phyloP scores from a whole-genome alignment of 2,113 vertebrate genomes.

The Eudyptes chrysolophus region DNA sequence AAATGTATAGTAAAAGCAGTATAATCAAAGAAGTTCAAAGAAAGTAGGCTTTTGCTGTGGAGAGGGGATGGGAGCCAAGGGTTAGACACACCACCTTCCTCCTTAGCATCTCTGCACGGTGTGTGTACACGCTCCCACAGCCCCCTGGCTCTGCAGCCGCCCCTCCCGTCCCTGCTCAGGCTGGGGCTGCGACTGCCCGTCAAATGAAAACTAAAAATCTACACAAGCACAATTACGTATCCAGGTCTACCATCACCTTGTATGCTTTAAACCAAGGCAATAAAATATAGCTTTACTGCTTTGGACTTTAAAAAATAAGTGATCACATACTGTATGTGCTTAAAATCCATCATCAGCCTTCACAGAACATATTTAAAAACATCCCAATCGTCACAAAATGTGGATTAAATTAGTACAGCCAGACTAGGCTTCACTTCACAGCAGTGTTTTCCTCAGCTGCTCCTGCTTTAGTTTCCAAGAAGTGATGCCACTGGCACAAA shows the following conservation, averaged over 20 bases:
- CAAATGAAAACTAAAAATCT: neutral
- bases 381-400: neutral
- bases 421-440: neutral
- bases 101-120: neutral
- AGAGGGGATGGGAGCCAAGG: neutral
- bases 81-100: neutral
- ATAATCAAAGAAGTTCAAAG: neutral
- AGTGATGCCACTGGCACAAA: neutral
- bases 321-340: neutral
- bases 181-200: neutral
- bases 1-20: neutral
- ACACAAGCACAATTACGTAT: neutral
- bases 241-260: neutral
- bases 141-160: neutral
- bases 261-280: neutral
- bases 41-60: neutral
- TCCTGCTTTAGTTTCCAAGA: constrained; percentile 11
- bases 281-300: constrained; percentile 6
- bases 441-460: constrained; percentile 1
- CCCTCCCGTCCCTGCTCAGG: neutral
- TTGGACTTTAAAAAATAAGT: constrained; percentile 2
- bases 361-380: constrained; percentile 14
- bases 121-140: fast-evolving
- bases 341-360: constrained; percentile 30
- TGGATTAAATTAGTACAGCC: constrained; percentile 28